Base-by-base conservation (phyloP, 2,797 vertebrate genomes). In the Hydrophis major region DNA sequence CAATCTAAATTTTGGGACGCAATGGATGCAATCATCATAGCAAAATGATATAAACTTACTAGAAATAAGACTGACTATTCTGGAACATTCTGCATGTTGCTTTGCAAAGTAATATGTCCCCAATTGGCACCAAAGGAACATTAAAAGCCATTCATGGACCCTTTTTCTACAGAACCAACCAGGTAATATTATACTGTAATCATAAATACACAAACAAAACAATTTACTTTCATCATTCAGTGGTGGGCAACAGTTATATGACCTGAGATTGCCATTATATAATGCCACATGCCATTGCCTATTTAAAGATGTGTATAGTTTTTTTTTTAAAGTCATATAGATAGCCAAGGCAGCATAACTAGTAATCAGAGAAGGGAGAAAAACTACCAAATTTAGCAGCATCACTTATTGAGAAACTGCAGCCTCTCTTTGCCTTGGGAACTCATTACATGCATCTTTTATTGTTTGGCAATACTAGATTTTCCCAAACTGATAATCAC, bases 331-430 rank as follows among this genome's bases (percentile, higher is more conserved):
- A 83, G 78, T 4, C 2, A 0, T 10, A 86, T 1, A 93, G 93
- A 86, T 86, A 32, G 25, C 59, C 32, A 0, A 0, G 88, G 63
- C 90, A 94, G 92, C 14, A 94, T 93, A 89, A 89, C 63, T 90
- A 1, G 0, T 66, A 92, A 89, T 92, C 90, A 93, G 93, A 95
- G 83, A 86, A 16, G 89, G 86, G 0, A 0, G 27, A 22, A 1
- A 93, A 61, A 0, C 42, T 92, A 53, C 92, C 91, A 92, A 94
- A 95, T 93, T 69, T 88, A 96, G 94, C 86, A 92, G 90, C 59
- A 89, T 93, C 87, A 93, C 95, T 95, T 96, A 94, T 86, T 94
- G 92, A 92, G 60, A 89, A 28, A 94, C 25, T n/a, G 10, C 83
- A 59, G 4, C 89, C 92, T 90, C 92, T 0, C 69, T 66, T 94